Evolutionary conservation across 2,888 invertebrate genomes (phyloP).

Genomic region (Ferrisia virgata): DNA sequence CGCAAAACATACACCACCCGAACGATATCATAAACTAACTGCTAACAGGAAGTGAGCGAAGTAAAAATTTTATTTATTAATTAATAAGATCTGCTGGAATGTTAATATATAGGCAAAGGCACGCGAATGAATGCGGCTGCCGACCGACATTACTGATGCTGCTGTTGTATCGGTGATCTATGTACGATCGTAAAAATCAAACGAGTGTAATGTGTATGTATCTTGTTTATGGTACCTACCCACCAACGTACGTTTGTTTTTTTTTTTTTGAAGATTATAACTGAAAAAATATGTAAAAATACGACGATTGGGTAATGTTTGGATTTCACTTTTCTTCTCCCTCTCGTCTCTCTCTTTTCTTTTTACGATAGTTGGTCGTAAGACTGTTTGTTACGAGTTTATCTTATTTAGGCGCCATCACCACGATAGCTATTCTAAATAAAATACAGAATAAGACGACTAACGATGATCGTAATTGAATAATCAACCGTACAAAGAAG

Average conservation of each 20-base stretch:
- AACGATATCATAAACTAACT: slow-evolving; percentile 3
- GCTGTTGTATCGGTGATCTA: background rate
- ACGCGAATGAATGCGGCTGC: too few relatives aligned
- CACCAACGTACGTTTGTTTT: background rate
- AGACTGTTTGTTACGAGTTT: background rate
- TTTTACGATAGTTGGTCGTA: background rate
- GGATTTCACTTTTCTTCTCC: background rate
- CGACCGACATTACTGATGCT: too few relatives aligned
- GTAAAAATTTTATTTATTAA: slow-evolving; percentile 26
- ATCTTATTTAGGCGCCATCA: background rate
- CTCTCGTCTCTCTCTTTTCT: too few relatives aligned
- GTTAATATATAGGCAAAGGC: background rate
- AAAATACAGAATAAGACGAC: background rate
- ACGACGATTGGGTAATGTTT: background rate
- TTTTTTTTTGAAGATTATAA: background rate
- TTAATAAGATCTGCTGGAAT: background rate
- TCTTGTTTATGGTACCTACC: too few relatives aligned
- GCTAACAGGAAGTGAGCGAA: slow-evolving; percentile 7
- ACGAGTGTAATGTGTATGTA: background rate
- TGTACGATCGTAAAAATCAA: background rate
- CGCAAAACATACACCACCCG: background rate
- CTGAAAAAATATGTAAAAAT: background rate
- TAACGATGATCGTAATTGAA: too few relatives aligned
- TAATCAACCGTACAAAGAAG: too few relatives aligned
- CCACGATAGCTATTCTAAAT: background rate